phyloP scores from a whole-genome alignment of 1,140 invertebrate species.

The Triops cancriformis region DNA sequence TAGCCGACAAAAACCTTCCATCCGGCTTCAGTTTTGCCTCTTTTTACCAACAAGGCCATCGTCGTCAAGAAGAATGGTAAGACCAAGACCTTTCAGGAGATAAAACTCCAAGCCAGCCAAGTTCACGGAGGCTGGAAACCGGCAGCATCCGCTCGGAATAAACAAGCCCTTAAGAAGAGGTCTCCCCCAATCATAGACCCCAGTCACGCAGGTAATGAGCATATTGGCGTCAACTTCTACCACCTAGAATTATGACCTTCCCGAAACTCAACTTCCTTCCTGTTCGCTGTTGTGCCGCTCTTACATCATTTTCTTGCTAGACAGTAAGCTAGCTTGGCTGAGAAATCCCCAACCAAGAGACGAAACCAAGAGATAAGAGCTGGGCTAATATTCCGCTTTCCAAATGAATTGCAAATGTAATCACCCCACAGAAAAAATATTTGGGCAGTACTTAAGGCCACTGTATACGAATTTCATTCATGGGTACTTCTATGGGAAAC shows the following conservation, averaged over 20 bases:
- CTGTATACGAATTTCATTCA: too few relatives aligned
- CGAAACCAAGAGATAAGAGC: too few relatives aligned
- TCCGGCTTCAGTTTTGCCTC: background rate
- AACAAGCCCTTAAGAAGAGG: background rate
- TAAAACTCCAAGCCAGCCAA: too few relatives aligned
- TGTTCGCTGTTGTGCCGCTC: background rate
- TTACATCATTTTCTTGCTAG: background rate
- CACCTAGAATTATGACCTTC: background rate
- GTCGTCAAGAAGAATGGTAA: background rate
- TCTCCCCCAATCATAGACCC: background rate
- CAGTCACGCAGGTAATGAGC: conserved; percentile 1
- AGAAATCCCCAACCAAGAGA: too few relatives aligned
- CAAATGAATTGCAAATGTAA: too few relatives aligned
- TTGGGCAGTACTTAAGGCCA: too few relatives aligned
- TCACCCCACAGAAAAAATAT: too few relatives aligned
- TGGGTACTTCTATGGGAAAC: too few relatives aligned
- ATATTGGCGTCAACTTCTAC: background rate
- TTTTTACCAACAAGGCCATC: background rate
- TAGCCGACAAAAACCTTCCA: background rate
- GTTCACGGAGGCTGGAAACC: background rate
- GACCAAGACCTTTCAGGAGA: background rate
- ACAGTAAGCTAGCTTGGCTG: background rate
- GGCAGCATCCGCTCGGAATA: background rate
- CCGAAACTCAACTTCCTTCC: background rate
- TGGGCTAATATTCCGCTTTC: too few relatives aligned